A percentile compares a stretch with the other conserved stretches of the same genome.
These are phyloP conservation scores for Trichomalopsis sarcophagae DNA, from an alignment of 1,140 invertebrate species.

Conservation along the genomic window DNA sequence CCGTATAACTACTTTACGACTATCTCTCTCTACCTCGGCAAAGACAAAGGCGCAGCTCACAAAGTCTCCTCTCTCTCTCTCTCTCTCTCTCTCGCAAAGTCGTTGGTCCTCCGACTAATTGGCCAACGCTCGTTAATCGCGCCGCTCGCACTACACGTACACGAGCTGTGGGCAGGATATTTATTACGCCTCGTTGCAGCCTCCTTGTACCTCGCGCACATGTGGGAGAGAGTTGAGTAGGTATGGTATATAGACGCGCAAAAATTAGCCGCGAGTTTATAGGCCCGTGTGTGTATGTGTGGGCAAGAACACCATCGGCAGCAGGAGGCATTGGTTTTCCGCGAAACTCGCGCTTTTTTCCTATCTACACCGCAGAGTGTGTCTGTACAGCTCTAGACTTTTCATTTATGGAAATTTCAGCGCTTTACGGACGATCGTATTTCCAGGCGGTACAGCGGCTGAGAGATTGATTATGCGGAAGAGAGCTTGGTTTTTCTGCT, in stretches of 20 bases:
- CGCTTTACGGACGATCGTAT: not conserved
- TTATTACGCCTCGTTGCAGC: conserved; percentile 23
- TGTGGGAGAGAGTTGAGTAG: too few species aligned
- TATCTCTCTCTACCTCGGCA: not conserved
- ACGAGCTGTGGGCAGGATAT: conserved; percentile 32
- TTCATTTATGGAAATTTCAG: conserved; percentile 2
- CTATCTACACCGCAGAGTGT: too few species aligned
- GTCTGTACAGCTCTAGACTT: not conserved
- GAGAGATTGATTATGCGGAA: conserved; percentile 1
- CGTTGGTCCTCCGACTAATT: conserved; percentile 21
- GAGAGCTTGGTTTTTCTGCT: not conserved
- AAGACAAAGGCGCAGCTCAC: not conserved
- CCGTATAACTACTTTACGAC: not conserved
- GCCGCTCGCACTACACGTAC: conserved; percentile 2
- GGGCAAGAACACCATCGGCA: not conserved
- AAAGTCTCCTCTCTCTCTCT: not conserved
- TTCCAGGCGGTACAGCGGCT: not conserved
- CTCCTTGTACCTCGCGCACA: not conserved
- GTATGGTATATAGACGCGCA: too few species aligned
- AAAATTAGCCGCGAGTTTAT: not conserved
- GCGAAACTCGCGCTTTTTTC: too few species aligned
- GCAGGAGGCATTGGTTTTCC: not conserved
- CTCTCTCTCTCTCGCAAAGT: not conserved
- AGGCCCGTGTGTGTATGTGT: not conserved
- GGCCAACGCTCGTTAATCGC: conserved; percentile 34